Conservation (phyloP, 2,888 invertebrate genomes). For the Tuberolachnus salignus region DNA sequence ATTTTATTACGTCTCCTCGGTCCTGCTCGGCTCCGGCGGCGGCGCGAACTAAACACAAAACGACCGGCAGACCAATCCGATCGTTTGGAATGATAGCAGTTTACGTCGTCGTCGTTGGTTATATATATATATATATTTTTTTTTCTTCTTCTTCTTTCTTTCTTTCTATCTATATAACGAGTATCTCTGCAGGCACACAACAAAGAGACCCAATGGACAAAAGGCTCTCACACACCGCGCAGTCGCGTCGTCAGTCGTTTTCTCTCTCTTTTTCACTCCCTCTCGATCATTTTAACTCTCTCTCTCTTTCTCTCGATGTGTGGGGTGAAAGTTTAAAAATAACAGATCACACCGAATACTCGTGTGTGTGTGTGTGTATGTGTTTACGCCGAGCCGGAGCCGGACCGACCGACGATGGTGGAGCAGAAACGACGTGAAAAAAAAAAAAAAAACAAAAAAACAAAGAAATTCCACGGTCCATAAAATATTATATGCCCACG, state of each 20-base stretch:
- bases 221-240: conserved; percentile 22
- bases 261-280: conserved; percentile 1
- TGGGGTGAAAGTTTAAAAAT: conserved; percentile 56
- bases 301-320: conserved; percentile 21
- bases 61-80: conserved; percentile 43
- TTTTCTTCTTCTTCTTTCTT: conserved; percentile 12
- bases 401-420: background rate
- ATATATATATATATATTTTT: background rate
- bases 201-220: conserved; percentile 35
- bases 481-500: conserved; percentile 31
- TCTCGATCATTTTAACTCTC: background rate
- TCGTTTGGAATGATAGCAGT: conserved; percentile 46
- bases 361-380: background rate
- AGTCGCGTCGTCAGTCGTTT: background rate
- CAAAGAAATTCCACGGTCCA: conserved; percentile 49
- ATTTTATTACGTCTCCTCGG: conserved; percentile 21
- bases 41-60: conserved; percentile 29
- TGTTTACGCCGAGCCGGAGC: background rate
- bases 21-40: background rate
- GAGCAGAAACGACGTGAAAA: conserved; percentile 10
- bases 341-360: conserved; percentile 5
- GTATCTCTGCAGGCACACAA: background rate
- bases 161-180: too few relatives aligned
- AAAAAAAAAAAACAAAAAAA: conserved; percentile 24
- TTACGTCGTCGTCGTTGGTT: conserved; percentile 8